Base-by-base conservation (phyloP, 2,888 invertebrate species). In the Melipona bicolor region DNA sequence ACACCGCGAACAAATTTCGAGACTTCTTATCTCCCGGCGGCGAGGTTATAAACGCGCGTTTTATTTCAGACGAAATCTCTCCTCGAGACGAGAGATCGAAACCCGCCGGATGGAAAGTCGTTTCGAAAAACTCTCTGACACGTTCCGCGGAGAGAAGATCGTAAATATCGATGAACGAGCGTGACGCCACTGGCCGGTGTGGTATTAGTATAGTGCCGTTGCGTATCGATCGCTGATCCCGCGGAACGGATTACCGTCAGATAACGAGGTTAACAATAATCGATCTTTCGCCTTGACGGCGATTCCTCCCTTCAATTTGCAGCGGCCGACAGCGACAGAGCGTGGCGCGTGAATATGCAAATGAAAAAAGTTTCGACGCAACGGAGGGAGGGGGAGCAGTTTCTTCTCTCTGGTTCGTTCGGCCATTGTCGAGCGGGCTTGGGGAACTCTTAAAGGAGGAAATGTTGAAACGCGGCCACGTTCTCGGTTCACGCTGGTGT, bases 231-330 rank as follows among this genome's bases (percentile, higher is more conserved):
- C 87, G 85, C 86, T 86, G 88, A 87, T 89, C 87, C 85, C 80
- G 11, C 77, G 84, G 72, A 75, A 78, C 65, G 80, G 78, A 67
- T 71, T 72, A 76, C 83, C 77, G 78, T 49, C 78, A 81, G 84
- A 89, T 91, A 91, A 91, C 89, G 89, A 89, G 75, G 83, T 86
- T 88, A 88, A 89, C 87, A 88, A 87, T 81, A 79, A 79, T 84
- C 80, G 77, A 78, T 36, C 43, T 43, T 1, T 43, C 67, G 61
- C 64, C 61, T 43, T 43, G 43, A 43, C 9, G 43, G 24, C 70
- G 81, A 70, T 64, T 71, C 49, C 83, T 69, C n/a, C 56, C 62
- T 76, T 56, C 83, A 69, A 83, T 82, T 69, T 69, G 32, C 77
- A 43, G 4, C 72, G 54, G 62, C 70, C 43, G 82, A 81, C 76